Conservation (phyloP, 2,113 vertebrate species). For the Atrichornis clamosus region DNA sequence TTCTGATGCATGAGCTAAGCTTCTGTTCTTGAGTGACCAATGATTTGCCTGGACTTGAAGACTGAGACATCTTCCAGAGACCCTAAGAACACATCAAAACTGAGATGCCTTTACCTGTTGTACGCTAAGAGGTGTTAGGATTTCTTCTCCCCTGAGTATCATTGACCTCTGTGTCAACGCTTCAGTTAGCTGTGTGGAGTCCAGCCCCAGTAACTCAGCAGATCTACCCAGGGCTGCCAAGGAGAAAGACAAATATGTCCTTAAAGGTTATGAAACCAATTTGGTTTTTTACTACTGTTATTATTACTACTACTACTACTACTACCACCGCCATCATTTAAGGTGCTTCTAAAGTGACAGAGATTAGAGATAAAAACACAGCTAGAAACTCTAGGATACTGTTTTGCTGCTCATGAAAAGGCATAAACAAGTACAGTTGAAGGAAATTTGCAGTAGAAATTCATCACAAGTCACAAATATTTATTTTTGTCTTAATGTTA, state of each 20-base stretch:
- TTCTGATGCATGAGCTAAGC: background rate
- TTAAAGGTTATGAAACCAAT: background rate
- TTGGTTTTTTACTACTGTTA: background rate
- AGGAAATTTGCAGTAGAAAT: background rate
- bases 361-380: background rate
- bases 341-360: background rate
- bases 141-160: conserved; percentile 98
- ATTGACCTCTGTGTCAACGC: conserved; percentile 93
- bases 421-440: background rate
- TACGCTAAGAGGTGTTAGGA: conserved; percentile 92
- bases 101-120: conserved; percentile 81
- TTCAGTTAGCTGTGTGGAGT: conserved; percentile 86
- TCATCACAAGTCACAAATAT: background rate
- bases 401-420: background rate
- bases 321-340: background rate
- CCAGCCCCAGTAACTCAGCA: conserved; percentile 90
- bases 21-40: background rate
- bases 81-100: background rate
- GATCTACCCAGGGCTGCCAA: conserved; percentile 83
- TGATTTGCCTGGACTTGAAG: background rate
- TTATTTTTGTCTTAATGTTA: background rate
- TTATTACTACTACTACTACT: background rate
- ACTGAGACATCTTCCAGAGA: background rate
- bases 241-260: background rate
- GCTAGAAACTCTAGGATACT: background rate